Evolutionary conservation across 2,888 invertebrate species (phyloP), one percentile per base, ranked within the genome.

Genomic region (Amiota mariae): DNA sequence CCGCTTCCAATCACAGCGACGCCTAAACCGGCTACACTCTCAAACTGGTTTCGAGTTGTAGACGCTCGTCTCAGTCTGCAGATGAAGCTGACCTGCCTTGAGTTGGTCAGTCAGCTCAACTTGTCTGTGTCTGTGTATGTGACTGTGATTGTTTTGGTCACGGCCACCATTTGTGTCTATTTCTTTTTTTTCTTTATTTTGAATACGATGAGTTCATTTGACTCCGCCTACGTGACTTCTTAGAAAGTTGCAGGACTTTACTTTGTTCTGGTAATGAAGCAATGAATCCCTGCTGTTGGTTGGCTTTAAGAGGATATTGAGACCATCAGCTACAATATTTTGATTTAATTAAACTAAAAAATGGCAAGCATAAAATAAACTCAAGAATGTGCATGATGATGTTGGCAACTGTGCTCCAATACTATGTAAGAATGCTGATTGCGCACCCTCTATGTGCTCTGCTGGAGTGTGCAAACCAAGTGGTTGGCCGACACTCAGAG

Each of bases 291-390:
- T 54, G 24, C 12, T 59, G 59, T 11, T 20, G 18, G 18, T 20
- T 18, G 15, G 66, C 66, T 36, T 36, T 36, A 36, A 36, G 8
- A 66, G 48, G 72, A 59, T 63, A 71, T 13, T 67, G 68, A 47
- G 36, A 36, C 36, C 36, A 36, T 36, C 36, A 36, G 67, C 71
- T 71, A 36, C 36, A 36, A 36, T 36, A 75, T 77, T 77, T 76
- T 75, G 71, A 77, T 82, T 74, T 72, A 82, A 82, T 82, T 81
- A 77, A 76, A 75, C 36, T 63, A 63, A 68, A 68, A 76, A 72
- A 73, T 51, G 72, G 66, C 61, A 70, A 73, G 67, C 72, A 72
- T n/a, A 18, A n/a, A 77, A 77, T 72, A 63, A 68, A 73, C 72
- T 72, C 63, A 15, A 12, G 47, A 20, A 18, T 20, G n/a, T 15